Evolutionary conservation across 2,113 vertebrate genomes (phyloP).

Genomic region (Uria lomvia): DNA sequence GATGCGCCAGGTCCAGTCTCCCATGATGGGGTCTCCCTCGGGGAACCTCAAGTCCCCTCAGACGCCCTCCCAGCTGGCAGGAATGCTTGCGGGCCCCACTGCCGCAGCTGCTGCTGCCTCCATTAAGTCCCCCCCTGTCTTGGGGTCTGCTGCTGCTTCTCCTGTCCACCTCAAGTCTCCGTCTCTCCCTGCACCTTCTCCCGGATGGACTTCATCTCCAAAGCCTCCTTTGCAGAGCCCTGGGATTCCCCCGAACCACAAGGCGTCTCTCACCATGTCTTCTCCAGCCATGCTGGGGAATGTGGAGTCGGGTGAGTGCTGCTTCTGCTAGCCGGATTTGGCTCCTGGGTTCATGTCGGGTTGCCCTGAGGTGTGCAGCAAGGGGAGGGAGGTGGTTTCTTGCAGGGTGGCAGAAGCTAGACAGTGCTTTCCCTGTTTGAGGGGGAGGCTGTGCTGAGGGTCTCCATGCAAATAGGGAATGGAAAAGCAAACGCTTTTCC

Average conservation of each 20-base stretch:
- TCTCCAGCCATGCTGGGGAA: constrained; percentile 94
- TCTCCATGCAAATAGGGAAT: accelerated
- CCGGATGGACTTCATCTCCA: constrained; percentile 96
- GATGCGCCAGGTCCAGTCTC: constrained; percentile 96
- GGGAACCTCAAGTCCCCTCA: constrained; percentile 98
- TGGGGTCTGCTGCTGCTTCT: constrained; percentile 98
- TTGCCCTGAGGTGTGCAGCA: background rate
- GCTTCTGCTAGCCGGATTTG: accelerated
- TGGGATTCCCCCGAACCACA: constrained; percentile 91
- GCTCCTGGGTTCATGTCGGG: accelerated
- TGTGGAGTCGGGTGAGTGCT: constrained; percentile 86
- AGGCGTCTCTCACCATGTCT: constrained; percentile 90
- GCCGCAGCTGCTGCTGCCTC: constrained; percentile 87
- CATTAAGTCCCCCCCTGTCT: constrained; percentile 96
- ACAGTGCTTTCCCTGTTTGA: accelerated
- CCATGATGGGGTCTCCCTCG: constrained; percentile 96
- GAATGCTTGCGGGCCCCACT: constrained; percentile 90
- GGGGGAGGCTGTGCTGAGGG: accelerated
- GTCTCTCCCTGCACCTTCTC: constrained; percentile 94
- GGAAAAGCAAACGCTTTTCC: accelerated
- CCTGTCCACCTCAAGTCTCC: constrained; percentile 99
- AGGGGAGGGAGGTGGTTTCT: background rate
- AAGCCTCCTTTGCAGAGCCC: constrained; percentile 98
- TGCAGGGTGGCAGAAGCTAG: background rate
- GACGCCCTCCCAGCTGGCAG: constrained; percentile 96